Evolutionary conservation across 2,888 invertebrate species (phyloP), one percentile per base, ranked within the genome.

Genomic region (Caenorhabditis angaria): DNA sequence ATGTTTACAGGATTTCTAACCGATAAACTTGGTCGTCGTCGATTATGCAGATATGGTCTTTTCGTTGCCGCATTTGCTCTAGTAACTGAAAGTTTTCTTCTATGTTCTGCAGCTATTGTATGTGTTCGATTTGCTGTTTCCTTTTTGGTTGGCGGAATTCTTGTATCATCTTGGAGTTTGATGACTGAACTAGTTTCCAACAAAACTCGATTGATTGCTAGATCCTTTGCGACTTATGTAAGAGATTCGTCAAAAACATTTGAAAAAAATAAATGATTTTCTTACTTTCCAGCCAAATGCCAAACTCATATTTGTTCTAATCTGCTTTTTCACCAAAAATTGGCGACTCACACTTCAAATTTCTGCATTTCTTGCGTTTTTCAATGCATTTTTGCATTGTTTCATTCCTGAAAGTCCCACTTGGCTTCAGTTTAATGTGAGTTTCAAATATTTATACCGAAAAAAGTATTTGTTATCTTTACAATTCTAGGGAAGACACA

Each of bases 211-310:
- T 70, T 74, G 24, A 25, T 70, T 29, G 74, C 70, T 0, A 55
- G 74, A 58, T 65, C 74, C 0, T 74, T 74, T 58, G 63, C 70
- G 8, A 74, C 70, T n/a, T 74, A 65, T 69, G 73, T 73, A 28
- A 27, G 14, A 22, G 2, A 2, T 8, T 14, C n/a, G 25, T 14
- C 50, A 12, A 18, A 22, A n/a, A 10, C n/a, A 47, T 6, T 6
- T 24, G 3, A 20, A 20, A 48, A 25, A 12, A 50, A 28, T 12
- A 53, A n/a, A 1, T 24, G 3, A 35, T 1, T 1, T 18, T 5
- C 35, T n/a, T n/a, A n/a, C n/a, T n/a, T 64, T 73, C 27, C 55
- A 73, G 74, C 69, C 74, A 0, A 74, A 64, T 18, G 74, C 61
- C 51, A 65, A 65, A 27, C 29, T 74, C n/a, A 60, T 66, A 20